phyloP scores from a whole-genome alignment of 1,140 invertebrate genomes.

The Lethocerus indicus region DNA sequence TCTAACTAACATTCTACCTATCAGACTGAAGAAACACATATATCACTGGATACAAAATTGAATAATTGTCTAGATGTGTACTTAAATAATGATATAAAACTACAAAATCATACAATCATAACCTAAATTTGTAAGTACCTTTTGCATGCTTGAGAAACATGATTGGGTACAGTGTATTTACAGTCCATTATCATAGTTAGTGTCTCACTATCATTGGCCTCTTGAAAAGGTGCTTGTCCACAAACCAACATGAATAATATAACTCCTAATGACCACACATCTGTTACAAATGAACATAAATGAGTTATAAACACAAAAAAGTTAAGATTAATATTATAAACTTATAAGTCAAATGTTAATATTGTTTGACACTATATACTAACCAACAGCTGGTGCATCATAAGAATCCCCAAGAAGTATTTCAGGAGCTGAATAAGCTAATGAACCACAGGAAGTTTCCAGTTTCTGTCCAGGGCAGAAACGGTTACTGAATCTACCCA shows the following conservation, averaged over 20 bases:
- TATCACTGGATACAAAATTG: not conserved
- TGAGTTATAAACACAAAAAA: not conserved
- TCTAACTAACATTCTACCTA: constrained; percentile 78
- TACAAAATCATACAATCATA: not conserved
- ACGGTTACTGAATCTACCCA: constrained; percentile 81
- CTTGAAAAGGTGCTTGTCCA: constrained; percentile 93
- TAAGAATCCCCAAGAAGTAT: constrained; percentile 92
- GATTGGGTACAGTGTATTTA: constrained; percentile 83
- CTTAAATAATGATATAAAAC: not conserved
- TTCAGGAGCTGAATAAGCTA: constrained; percentile 98
- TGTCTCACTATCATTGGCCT: constrained; percentile 98
- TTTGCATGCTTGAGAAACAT: constrained; percentile 75
- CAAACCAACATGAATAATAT: constrained; percentile 98
- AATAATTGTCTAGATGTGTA: not conserved
- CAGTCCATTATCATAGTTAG: constrained; percentile 99
- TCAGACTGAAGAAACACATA: constrained; percentile 54
- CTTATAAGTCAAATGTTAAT: not conserved
- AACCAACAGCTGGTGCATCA: constrained; percentile 83
- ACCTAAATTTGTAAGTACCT: constrained; percentile 32
- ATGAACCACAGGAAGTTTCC: constrained; percentile 96
- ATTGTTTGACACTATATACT: constrained; percentile 21
- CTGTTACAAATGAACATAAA: constrained; percentile 29
- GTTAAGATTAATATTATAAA: not conserved
- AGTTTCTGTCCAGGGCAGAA: constrained; percentile 95
- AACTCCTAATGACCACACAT: constrained; percentile 97